Percentiles rank a stretch among this genome's conserved stretches.
Evolutionary conservation across 2,113 vertebrate genomes (phyloP).

Genomic region (Xenus cinereus): DNA sequence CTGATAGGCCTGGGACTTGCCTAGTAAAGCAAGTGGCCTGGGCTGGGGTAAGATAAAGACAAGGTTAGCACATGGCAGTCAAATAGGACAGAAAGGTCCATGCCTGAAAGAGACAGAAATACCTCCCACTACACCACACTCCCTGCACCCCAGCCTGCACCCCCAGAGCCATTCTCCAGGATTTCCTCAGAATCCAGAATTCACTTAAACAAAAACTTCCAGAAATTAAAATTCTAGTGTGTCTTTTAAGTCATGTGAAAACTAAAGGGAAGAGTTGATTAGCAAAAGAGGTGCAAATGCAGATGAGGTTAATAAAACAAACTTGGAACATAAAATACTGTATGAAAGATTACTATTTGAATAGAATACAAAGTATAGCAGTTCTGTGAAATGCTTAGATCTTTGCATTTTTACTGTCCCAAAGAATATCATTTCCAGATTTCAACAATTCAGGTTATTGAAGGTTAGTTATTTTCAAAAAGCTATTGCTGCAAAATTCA

Average conservation of each 20-base stretch:
- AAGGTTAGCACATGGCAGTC: not conserved
- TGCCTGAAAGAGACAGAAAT: not conserved
- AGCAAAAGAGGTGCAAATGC: not conserved
- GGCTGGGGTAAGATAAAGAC: not conserved
- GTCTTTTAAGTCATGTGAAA: not conserved
- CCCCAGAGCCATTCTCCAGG: not conserved
- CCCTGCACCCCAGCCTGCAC: not conserved
- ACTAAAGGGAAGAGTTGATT: not conserved
- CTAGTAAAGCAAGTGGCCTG: no score
- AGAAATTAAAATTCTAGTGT: not conserved
- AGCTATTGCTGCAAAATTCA: not conserved
- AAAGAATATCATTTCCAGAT: not conserved
- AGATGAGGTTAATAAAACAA: not conserved
- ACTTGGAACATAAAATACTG: not conserved
- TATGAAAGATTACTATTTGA: not conserved
- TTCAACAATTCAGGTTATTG: not conserved
- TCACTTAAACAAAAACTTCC: not conserved
- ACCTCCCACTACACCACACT: not conserved
- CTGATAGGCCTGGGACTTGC: not conserved
- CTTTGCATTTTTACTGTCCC: not conserved
- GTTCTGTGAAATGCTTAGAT: not conserved
- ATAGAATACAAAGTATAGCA: rapidly evolving
- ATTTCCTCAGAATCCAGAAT: not conserved
- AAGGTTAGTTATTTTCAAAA: not conserved
- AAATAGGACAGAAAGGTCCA: not conserved